Base-by-base conservation (phyloP, 2,888 invertebrate species). In the Pyrochroa serraticornis region DNA sequence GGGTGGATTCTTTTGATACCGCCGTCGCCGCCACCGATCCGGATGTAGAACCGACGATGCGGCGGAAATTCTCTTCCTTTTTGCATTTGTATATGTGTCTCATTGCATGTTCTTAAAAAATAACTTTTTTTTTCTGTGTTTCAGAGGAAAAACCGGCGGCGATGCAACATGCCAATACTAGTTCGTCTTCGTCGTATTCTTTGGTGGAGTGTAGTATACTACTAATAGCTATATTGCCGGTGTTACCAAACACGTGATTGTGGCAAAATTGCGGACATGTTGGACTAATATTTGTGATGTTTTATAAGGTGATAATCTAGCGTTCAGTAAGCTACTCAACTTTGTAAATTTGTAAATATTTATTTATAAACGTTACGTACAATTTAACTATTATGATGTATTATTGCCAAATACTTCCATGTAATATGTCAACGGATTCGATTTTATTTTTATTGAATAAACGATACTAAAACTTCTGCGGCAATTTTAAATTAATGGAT, bases 61-160 rank as follows among this genome's bases (percentile, higher is more conserved):
- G 22, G 22, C 22, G 22, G 22, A 22, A 22, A 22, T 22, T 5
- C 22, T 22, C 22, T 22, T 22, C 22, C 22, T 22, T 22, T 22
- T 22, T 22, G 22, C 2, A 22, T 22, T 22, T 22, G 22, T 22
- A 5, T 22, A 5, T 22, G 22, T 22, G 22, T 22, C 22, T 22
- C 22, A 22, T 22, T 22, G 5, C 22, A 37, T 41, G 51, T 36
- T n/a, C 30, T 30, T n/a, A 38, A 49, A 49, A 13, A 33, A 36
- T 49, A 49, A 8, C 30, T 22, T 35, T 37, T 30, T 32, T 32
- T 43, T 13, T 56, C 22, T 64, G 63, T 63, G 58, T 80, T 81
- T 55, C 82, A 89, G 88, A 87, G 76, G 88, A 89, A 75, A 87
- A 88, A 36, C 88, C 88, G 61, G 88, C 88, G 22, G 89, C 89